These are phyloP conservation scores for Dicrostonyx torquatus DNA, from an alignment of 2,797 vertebrate species.

Conservation along the genomic window DNA sequence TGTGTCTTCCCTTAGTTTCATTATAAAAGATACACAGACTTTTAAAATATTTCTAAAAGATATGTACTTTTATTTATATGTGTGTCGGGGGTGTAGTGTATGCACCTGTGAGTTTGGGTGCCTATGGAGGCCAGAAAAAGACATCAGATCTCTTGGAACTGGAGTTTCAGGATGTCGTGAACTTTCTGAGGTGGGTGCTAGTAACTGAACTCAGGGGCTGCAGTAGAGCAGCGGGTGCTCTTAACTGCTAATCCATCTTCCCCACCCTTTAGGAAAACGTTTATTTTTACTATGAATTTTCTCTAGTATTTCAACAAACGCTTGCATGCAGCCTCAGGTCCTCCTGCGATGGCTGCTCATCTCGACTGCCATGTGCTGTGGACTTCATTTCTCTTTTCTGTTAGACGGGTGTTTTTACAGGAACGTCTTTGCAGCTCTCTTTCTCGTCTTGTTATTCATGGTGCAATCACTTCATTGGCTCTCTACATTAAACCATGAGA, in stretches of 20 bases:
- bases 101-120: background rate
- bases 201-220: background rate
- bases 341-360: too few relatives aligned
- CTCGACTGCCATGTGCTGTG: background rate
- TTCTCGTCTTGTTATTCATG: background rate
- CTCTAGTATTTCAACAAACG: background rate
- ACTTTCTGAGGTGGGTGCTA: background rate
- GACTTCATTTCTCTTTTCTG: background rate
- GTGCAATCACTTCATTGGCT: background rate
- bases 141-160: background rate
- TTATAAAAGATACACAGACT: background rate
- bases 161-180: background rate
- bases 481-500: background rate
- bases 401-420: too few relatives aligned
- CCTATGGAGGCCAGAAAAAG: background rate
- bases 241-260: background rate
- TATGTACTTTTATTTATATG: too few relatives aligned
- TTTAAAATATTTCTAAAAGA: background rate
- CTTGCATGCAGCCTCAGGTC: background rate
- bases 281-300: background rate
- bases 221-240: background rate
- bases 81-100: too few relatives aligned
- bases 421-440: background rate
- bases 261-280: background rate
- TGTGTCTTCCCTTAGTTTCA: background rate